Conservation (phyloP, 2,797 vertebrate genomes). For the Carcharodon carcharias region DNA sequence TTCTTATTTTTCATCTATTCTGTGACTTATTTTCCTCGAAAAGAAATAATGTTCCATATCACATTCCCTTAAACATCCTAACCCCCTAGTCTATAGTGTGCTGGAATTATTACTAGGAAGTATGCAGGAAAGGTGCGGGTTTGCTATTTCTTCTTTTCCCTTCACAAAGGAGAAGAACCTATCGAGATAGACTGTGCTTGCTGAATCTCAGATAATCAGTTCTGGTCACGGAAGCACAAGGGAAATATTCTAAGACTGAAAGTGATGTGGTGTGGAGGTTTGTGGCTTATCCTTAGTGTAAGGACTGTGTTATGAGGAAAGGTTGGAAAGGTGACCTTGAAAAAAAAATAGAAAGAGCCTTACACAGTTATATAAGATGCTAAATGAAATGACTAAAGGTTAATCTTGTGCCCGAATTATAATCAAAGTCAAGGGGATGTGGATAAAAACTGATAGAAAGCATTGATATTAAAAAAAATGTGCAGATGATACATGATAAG, state of each 20-base stretch:
- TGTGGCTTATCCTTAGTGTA: background rate
- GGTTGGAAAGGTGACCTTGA: background rate
- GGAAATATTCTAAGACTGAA: background rate
- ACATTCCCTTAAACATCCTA: background rate
- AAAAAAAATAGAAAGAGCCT: background rate
- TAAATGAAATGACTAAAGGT: background rate
- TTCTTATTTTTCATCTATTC: background rate
- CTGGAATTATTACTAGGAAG: background rate
- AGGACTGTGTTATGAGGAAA: background rate
- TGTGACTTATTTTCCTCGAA: background rate
- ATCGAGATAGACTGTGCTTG: background rate
- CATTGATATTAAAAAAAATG: background rate
- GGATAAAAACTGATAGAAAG: background rate
- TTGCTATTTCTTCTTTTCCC: background rate
- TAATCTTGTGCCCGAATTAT: background rate
- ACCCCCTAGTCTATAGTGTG: background rate
- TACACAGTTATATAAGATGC: background rate
- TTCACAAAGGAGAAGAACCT: background rate
- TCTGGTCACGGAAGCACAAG: background rate
- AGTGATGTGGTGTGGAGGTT: background rate
- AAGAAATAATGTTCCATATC: background rate
- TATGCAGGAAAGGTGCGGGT: background rate
- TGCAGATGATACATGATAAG: background rate
- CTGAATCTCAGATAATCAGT: background rate
- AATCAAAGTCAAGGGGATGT: background rate